Conservation (phyloP, 37 sponge, comb jelly and placozoan species). For the Axinella damicornis region DNA sequence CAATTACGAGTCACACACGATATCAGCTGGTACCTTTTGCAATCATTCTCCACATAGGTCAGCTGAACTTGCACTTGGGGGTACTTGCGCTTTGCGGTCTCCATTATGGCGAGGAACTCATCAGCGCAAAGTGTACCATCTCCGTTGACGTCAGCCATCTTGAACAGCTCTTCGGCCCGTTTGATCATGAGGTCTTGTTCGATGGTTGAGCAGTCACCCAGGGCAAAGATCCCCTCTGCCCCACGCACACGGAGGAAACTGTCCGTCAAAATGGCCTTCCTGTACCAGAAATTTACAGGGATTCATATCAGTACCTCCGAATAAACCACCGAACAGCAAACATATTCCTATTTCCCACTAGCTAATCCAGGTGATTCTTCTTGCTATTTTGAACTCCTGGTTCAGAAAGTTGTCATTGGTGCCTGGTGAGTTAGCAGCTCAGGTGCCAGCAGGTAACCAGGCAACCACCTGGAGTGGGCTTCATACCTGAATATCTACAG, state of each 20-base stretch:
- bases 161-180: constrained; percentile 62
- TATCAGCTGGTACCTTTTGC: constrained; percentile 43
- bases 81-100: constrained; percentile 39
- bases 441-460: no score
- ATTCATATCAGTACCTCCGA: no score
- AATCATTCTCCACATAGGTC: constrained; percentile 36
- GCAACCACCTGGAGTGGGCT: no score
- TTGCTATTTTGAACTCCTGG: no score
- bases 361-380: no score
- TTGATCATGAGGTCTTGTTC: constrained; percentile 58
- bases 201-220: constrained; percentile 80
- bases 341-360: no score
- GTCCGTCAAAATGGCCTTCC: constrained; percentile 65
- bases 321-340: no score
- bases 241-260: constrained; percentile 63
- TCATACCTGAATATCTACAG: no score
- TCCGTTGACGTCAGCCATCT: constrained; percentile 72
- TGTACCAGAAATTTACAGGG: neutral
- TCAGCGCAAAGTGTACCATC: constrained; percentile 51
- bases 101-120: constrained; percentile 57
- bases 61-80: constrained; percentile 66
- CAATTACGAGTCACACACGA: no score
- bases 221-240: constrained; percentile 76
- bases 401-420: no score
- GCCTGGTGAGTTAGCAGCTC: no score